Evolutionary conservation across 2,888 invertebrate species (phyloP), one percentile per base, ranked within the genome.

Genomic region (Unio delphinus): DNA sequence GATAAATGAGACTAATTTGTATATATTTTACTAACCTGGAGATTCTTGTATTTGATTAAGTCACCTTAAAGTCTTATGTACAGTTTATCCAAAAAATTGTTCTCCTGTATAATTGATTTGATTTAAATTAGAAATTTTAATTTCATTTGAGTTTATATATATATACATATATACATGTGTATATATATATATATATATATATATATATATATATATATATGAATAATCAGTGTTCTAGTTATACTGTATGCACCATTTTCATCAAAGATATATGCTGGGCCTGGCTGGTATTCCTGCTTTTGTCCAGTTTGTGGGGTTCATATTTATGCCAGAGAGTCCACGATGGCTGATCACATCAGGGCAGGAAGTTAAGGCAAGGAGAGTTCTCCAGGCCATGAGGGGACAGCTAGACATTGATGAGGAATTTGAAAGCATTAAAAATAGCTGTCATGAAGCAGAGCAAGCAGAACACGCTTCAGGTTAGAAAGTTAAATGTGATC

Each of bases 241-340:
- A 1, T 45, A 45, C 11, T 30, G 8, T 26, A 28, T 60, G 34
- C 18, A 30, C 7, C 45, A 26, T 17, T 55, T 58, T 54, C 60
- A 34, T 75, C 83, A 30, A 72, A 90, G 91, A 82, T 90, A 90
- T 74, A 92, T 92, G 92, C 85, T 92, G 64, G 92, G 91, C 0
- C 80, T 92, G 30, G 92, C 91, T 4, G 91, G 90, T 3, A 81
- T 92, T 18, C 92, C 92, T 0, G 88, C 92, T 0, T 71, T 89
- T 30, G 79, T 92, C n/a, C 92, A 92, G 84, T 90, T 92, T 65
- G 75, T 92, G 55, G 92, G 92, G 0, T 92, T 92, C 81, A 80
- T 91, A 26, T 91, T 91, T 79, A 89, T 92, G 90, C 92, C 92
- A 3, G 92, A 92, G 80, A 91, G 91, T 67, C 92, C 92, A 5